phyloP scores from a whole-genome alignment of 2,113 vertebrate species.

The Semicossyphus pulcher region DNA sequence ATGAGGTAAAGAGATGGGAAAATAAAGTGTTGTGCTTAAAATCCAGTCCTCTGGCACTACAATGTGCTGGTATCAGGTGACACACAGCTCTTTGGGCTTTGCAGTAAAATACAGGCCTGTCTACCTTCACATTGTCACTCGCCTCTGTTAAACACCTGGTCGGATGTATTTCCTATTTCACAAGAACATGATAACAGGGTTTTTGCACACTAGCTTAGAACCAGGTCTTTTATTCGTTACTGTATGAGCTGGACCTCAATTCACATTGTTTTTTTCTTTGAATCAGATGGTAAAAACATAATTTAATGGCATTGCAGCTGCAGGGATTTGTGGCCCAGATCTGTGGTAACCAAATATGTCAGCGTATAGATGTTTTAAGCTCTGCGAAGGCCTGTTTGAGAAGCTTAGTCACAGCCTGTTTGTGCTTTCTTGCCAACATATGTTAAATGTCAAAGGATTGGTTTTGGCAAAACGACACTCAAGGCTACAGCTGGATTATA shows the following conservation, averaged over 20 bases:
- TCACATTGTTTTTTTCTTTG: conserved; percentile 12
- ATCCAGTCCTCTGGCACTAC: conserved; percentile 32
- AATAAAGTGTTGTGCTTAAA: conserved; percentile 20
- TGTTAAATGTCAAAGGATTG: conserved; percentile 37
- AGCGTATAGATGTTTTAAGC: conserved; percentile 37
- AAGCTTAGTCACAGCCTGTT: conserved; percentile 39
- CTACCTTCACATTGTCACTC: conserved; percentile 21
- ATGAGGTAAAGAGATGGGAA: conserved; percentile 25
- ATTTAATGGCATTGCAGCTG: conserved; percentile 52
- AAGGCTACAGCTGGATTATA: conserved; percentile 26
- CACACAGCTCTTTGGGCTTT: conserved; percentile 25
- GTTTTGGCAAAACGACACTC: conserved; percentile 39
- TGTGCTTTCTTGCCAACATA: conserved; percentile 55
- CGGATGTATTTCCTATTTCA: conserved; percentile 42
- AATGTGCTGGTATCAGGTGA: conserved; percentile 38
- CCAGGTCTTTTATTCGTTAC: conserved; percentile 31
- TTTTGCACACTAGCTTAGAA: conserved; percentile 17
- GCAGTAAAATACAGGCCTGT: conserved; percentile 42
- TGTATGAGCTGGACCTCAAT: conserved; percentile 9
- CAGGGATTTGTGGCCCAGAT: conserved; percentile 33
- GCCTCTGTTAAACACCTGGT: conserved; percentile 51
- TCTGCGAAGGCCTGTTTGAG: conserved; percentile 40
- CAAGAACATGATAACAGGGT: conserved; percentile 36
- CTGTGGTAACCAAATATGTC: conserved; percentile 42
- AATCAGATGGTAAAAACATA: conserved; percentile 49